phyloP scores from a whole-genome alignment of 2,797 vertebrate species.

The Gambelia wislizenii region DNA sequence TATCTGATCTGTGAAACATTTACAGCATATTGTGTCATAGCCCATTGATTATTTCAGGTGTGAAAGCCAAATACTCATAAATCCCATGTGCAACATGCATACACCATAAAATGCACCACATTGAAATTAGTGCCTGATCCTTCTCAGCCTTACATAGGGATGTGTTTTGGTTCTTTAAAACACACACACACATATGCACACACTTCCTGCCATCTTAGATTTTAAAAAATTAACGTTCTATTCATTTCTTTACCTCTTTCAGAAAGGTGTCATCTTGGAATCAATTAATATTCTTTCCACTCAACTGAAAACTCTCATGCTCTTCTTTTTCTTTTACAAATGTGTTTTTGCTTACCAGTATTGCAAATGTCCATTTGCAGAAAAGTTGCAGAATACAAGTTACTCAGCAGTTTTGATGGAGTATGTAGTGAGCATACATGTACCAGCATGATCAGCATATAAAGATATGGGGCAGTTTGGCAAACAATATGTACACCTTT shows the following conservation, averaged over 20 bases:
- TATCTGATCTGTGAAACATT: conserved; percentile 64
- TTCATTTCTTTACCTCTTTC: conserved; percentile 18
- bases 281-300: conserved; percentile 34
- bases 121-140: conserved; percentile 54
- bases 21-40: conserved; percentile 64
- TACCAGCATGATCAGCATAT: conserved; percentile 55
- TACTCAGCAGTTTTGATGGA: conserved; percentile 42
- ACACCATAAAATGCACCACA: conserved; percentile 53
- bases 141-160: conserved; percentile 52
- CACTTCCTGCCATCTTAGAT: not conserved
- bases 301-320: not conserved
- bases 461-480: conserved; percentile 55
- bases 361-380: conserved; percentile 29
- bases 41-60: conserved; percentile 68
- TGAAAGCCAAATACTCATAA: conserved; percentile 71
- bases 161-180: conserved; percentile 43
- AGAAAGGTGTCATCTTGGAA: conserved; percentile 52
- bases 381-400: conserved; percentile 31
- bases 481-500: conserved; percentile 59
- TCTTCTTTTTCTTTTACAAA: conserved; percentile 49
- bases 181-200: not conserved
- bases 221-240: conserved; percentile 21
- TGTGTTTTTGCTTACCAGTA: not conserved
- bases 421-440: conserved; percentile 41
- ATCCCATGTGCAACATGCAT: conserved; percentile 46